Percentiles rank a stretch among this genome's conserved stretches.
phyloP scores from a whole-genome alignment of 2,797 vertebrate species.

The Sebastes cheni region DNA sequence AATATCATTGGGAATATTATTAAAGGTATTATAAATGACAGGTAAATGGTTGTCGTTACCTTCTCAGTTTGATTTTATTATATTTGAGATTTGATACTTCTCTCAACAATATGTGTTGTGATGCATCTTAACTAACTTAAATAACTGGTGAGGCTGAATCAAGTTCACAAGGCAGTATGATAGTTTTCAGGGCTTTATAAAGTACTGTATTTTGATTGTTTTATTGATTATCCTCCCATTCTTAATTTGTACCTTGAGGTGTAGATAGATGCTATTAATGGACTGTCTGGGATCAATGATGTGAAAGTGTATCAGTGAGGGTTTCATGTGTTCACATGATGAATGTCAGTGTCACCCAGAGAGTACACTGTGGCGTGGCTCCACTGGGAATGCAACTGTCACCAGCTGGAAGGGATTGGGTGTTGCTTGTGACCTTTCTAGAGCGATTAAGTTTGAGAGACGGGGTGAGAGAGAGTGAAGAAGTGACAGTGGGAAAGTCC shows the following conservation, averaged over 20 bases:
- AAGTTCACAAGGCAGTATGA: background rate
- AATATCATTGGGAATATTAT: background rate
- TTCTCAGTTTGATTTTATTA: background rate
- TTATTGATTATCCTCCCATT: background rate
- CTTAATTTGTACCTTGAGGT: background rate
- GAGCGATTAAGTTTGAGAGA: slow-evolving; percentile 11
- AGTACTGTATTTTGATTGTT: background rate
- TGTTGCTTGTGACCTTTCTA: slow-evolving; percentile 71
- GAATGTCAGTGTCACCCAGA: background rate
- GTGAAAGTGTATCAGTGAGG: background rate
- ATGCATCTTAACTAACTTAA: too few species aligned
- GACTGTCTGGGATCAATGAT: background rate
- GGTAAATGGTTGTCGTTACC: background rate
- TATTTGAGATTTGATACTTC: background rate
- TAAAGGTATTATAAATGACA: background rate
- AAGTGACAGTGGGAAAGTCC: slow-evolving; percentile 12
- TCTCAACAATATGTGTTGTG: too few species aligned
- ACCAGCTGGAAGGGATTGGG: slow-evolving; percentile 64
- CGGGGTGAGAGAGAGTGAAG: background rate
- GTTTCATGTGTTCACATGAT: background rate
- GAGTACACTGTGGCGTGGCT: background rate
- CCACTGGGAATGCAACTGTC: slow-evolving; percentile 33
- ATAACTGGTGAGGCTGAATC: too few species aligned
- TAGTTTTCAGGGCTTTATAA: background rate
- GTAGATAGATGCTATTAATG: background rate